Percentiles rank a stretch among this genome's conserved stretches.
Conservation (phyloP, 2,888 invertebrate species). For the Pterostichus madidus region DNA sequence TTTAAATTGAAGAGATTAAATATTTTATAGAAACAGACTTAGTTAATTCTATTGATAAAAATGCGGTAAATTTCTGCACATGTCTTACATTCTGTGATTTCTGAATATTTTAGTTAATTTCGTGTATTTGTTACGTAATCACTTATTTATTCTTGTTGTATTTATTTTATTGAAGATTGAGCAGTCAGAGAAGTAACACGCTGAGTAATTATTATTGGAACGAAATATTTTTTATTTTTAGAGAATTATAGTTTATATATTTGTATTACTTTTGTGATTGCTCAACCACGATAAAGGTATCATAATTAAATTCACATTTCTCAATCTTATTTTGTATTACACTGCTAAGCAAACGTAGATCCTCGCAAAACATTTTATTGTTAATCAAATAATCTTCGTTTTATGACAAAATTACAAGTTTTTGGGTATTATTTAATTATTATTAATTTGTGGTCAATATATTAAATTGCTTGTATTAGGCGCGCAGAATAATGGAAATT, state of each 20-base stretch:
- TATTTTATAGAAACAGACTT: neutral
- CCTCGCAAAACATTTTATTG: too few species aligned
- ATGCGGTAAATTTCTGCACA: neutral
- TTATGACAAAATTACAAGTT: too few species aligned
- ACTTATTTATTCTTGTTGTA: neutral
- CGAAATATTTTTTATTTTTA: neutral
- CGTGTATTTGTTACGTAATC: neutral
- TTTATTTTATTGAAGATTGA: neutral
- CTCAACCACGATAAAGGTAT: too few species aligned
- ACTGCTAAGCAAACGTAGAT: too few species aligned
- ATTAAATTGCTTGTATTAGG: too few species aligned
- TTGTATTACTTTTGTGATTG: neutral
- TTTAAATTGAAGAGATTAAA: slow-evolving; percentile 9
- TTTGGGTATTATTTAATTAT: too few species aligned
- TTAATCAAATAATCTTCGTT: too few species aligned
- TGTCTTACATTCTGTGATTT: slow-evolving; percentile 16
- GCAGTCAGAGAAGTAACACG: too few species aligned
- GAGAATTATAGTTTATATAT: neutral
- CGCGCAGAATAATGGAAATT: too few species aligned
- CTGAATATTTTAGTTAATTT: slow-evolving; percentile 2
- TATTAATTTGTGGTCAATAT: too few species aligned
- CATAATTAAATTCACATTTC: too few species aligned
- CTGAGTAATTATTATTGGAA: neutral
- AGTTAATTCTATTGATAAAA: neutral
- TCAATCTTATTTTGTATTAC: too few species aligned